Evolutionary conservation across 2,888 invertebrate species (phyloP).

Genomic region (Agonopterix heracliana): DNA sequence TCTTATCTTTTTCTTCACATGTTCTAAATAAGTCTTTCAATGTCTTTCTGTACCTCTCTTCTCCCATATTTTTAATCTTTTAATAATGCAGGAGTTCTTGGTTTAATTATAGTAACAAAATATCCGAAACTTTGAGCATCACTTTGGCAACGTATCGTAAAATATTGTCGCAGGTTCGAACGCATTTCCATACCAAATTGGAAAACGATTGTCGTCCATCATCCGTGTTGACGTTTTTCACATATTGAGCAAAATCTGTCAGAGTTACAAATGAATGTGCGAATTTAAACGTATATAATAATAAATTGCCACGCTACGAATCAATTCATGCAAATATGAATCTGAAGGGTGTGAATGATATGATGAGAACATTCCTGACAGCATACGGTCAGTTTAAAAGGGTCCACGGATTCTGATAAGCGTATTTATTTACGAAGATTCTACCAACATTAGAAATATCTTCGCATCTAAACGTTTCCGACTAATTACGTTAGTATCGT

Average conservation of each 20-base stretch:
- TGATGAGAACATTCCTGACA: too few relatives aligned
- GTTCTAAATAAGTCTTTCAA: background rate
- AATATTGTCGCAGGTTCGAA: slow-evolving; percentile 40
- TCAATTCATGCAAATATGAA: slow-evolving; percentile 13
- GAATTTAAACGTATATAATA: slow-evolving; percentile 28
- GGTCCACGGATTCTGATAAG: too few relatives aligned
- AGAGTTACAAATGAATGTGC: slow-evolving; percentile 38
- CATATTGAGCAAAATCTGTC: slow-evolving; percentile 37
- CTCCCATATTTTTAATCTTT: too few relatives aligned
- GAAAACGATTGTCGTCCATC: slow-evolving; percentile 46
- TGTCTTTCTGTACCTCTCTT: background rate
- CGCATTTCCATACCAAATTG: slow-evolving; percentile 42
- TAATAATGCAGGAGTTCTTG: too few relatives aligned
- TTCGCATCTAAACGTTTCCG: too few relatives aligned
- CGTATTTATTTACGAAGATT: too few relatives aligned
- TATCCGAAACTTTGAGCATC: background rate
- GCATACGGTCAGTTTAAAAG: too few relatives aligned
- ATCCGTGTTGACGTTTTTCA: slow-evolving; percentile 47
- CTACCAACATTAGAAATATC: too few relatives aligned
- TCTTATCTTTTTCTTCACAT: background rate
- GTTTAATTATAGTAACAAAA: background rate
- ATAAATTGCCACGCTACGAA: slow-evolving; percentile 20
- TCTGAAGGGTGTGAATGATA: background rate
- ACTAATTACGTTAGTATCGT: too few relatives aligned
- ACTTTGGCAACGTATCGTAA: slow-evolving; percentile 18